These are phyloP conservation scores for Mya arenaria DNA, from an alignment of 1,140 invertebrate genomes.

Conservation along the genomic window DNA sequence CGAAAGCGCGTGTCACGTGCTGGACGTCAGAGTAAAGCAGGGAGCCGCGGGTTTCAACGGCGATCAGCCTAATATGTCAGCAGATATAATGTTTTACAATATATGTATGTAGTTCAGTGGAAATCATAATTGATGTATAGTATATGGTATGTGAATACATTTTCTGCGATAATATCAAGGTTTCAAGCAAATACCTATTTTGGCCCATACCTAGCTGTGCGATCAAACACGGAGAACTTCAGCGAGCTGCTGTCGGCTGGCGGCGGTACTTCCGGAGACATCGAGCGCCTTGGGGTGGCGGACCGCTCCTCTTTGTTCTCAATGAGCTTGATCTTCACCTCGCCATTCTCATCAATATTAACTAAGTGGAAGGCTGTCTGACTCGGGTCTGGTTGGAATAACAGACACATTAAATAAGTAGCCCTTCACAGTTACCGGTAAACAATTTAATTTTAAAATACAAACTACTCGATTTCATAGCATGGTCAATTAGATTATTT, in stretches of 20 bases:
- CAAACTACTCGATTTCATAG: too few relatives aligned
- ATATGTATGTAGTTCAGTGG: background rate
- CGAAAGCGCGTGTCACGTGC: constrained; percentile 7
- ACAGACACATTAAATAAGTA: too few relatives aligned
- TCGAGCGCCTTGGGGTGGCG: background rate
- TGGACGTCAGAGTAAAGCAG: constrained; percentile 33
- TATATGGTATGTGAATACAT: too few relatives aligned
- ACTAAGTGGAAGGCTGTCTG: constrained; percentile 25
- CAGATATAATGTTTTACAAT: background rate
- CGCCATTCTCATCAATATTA: constrained; percentile 17
- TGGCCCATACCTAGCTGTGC: constrained; percentile 25
- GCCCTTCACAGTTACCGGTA: too few relatives aligned
- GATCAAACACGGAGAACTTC: constrained; percentile 31
- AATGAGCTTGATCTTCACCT: constrained; percentile 13
- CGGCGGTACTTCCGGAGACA: background rate
- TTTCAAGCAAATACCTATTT: too few relatives aligned
- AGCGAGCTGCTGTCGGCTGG: background rate
- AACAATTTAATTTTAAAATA: too few relatives aligned
- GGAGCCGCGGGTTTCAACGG: constrained; percentile 29
- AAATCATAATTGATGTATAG: background rate
- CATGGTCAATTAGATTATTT: too few relatives aligned
- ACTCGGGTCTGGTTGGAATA: background rate
- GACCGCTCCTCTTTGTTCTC: background rate
- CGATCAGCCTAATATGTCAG: constrained; percentile 30
- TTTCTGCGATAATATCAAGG: too few relatives aligned